These are phyloP conservation scores for Homarus americanus DNA, from an alignment of 1,140 invertebrate genomes.

Conservation along the genomic window DNA sequence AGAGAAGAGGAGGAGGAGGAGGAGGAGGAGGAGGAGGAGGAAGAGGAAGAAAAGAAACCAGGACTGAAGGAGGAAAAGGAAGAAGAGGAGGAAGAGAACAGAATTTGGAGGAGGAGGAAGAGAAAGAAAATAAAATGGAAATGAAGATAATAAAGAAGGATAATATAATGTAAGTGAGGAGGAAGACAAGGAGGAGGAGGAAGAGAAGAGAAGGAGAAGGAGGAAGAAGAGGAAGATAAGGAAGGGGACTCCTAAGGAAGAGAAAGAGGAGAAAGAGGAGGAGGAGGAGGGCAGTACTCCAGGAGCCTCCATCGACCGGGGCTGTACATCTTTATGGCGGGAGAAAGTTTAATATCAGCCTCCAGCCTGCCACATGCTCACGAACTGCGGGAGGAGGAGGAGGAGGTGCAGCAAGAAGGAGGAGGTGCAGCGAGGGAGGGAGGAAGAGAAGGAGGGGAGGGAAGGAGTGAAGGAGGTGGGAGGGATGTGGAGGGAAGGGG, in stretches of 20 bases:
- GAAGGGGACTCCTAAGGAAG: background rate
- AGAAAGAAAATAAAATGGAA: background rate
- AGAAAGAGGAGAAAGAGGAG: background rate
- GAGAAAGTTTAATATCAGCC: constrained; percentile 46
- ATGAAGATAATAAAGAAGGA: background rate
- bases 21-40: background rate
- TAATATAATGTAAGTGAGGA: background rate
- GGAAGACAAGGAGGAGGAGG: background rate
- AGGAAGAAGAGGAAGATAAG: background rate
- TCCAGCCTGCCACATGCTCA: constrained; percentile 20
- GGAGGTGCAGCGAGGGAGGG: background rate
- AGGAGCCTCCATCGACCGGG: constrained; percentile 28
- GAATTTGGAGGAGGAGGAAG: background rate
- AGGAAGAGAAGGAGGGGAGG: background rate
- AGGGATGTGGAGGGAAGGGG: background rate
- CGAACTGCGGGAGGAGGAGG: background rate
- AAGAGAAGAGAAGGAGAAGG: background rate
- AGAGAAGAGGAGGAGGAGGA: background rate
- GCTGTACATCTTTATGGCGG: constrained; percentile 43
- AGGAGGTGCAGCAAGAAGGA: background rate
- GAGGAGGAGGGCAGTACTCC: background rate
- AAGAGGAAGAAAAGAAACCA: background rate
- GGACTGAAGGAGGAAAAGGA: background rate
- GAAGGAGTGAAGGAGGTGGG: background rate
- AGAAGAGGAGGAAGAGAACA: background rate